Conservation (phyloP, 2,797 vertebrate genomes). For the Delichon dasypus region DNA sequence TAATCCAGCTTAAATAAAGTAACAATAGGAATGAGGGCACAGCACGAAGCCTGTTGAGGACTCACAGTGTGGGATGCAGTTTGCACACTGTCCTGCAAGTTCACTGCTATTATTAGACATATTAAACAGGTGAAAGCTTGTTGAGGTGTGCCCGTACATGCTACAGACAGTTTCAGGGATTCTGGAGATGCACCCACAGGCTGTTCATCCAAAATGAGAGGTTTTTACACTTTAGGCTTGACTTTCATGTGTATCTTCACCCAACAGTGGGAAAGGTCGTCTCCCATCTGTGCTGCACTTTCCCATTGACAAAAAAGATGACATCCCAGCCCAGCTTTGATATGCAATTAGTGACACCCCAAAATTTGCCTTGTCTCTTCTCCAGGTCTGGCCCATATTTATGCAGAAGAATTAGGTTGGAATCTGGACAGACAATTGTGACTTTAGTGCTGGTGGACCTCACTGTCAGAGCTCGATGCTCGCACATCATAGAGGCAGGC, state of each 20-base stretch:
- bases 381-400: not conserved
- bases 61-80: not conserved
- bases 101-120: conserved; percentile 34
- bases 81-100: not conserved
- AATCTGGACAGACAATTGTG: not conserved
- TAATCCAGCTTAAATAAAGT: conserved; percentile 52
- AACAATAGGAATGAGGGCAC: conserved; percentile 49
- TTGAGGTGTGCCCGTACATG: not conserved
- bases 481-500: rapidly evolving
- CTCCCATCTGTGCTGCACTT: not conserved
- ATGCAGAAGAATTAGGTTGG: not conserved
- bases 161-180: not conserved
- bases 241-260: not conserved
- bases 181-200: not conserved
- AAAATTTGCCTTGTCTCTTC: not conserved
- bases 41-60: not conserved
- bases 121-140: not conserved
- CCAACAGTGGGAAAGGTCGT: not conserved
- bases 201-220: not conserved
- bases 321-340: not conserved
- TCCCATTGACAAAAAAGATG: not conserved
- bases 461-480: rapidly evolving
- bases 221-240: not conserved
- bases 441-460: not conserved
- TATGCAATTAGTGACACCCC: not conserved